Percentiles rank a stretch among this genome's conserved stretches.
These are phyloP conservation scores for Atta colombica DNA, from an alignment of 1,140 invertebrate genomes.

Conservation along the genomic window DNA sequence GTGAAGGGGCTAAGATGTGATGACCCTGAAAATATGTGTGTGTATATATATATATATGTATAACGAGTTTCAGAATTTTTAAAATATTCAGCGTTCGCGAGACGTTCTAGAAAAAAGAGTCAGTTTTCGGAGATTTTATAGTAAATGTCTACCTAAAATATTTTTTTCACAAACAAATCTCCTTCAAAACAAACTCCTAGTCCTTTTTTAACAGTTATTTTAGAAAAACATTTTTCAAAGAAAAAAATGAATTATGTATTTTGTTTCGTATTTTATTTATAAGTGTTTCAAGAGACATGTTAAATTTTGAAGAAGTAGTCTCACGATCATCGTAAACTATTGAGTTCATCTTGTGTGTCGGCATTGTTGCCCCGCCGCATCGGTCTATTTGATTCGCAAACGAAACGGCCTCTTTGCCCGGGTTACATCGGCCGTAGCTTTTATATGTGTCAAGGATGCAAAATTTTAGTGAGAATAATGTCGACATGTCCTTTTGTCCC, in stretches of 20 bases:
- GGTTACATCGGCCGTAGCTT: constrained; percentile 56
- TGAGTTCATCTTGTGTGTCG: constrained; percentile 31
- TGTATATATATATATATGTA: background rate
- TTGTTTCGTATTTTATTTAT: background rate
- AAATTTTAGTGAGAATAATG: constrained; percentile 67
- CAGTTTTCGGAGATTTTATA: constrained; percentile 15
- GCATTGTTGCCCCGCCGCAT: constrained; percentile 46
- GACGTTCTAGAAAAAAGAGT: background rate
- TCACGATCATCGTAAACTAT: constrained; percentile 48
- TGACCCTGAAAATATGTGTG: constrained; percentile 37
- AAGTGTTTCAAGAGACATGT: background rate
- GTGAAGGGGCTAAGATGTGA: constrained; percentile 22
- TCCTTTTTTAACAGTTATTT: background rate
- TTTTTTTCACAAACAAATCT: constrained; percentile 4
- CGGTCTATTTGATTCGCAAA: constrained; percentile 74
- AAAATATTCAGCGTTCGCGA: constrained; percentile 6
- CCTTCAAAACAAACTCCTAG: background rate
- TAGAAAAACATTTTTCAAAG: background rate
- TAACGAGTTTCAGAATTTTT: constrained; percentile 49
- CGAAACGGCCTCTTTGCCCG: constrained; percentile 59
- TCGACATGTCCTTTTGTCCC: background rate
- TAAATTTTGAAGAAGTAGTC: constrained; percentile 16
- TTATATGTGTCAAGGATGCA: constrained; percentile 77
- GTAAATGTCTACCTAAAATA: background rate
- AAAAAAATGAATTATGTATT: background rate